These are phyloP conservation scores for Pipra filicauda DNA, from an alignment of 2,113 vertebrate genomes.

Conservation along the genomic window DNA sequence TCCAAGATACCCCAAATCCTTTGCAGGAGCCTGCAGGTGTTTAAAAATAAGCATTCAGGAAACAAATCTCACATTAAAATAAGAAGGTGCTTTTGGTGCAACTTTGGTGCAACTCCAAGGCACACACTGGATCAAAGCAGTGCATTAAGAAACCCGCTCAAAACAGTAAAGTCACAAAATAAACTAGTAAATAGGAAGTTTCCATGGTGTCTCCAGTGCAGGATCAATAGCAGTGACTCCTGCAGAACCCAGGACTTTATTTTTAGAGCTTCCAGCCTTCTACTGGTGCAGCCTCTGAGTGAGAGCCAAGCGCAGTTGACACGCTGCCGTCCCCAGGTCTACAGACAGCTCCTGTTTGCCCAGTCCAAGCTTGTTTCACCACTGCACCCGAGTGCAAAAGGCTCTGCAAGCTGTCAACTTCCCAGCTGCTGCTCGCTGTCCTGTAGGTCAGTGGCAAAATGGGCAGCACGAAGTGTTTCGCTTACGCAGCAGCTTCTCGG, in stretches of 20 bases:
- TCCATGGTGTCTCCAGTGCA: background rate
- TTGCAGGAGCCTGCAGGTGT: background rate
- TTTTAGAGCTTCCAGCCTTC: slow-evolving; percentile 18
- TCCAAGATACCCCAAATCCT: background rate
- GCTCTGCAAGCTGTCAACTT: background rate
- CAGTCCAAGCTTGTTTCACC: background rate
- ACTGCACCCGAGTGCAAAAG: background rate
- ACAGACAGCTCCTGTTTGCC: background rate
- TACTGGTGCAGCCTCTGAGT: background rate
- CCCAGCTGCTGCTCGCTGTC: background rate
- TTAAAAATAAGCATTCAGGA: background rate
- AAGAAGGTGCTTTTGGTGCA: background rate
- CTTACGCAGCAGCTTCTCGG: accelerated
- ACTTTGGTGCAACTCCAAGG: background rate
- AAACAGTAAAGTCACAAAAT: background rate
- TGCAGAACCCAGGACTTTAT: background rate
- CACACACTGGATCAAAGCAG: background rate
- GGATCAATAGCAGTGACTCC: slow-evolving; percentile 32
- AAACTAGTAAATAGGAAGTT: slow-evolving; percentile 46
- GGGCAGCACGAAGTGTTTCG: background rate
- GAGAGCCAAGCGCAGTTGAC: background rate
- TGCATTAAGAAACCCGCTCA: slow-evolving; percentile 23
- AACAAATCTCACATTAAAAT: background rate
- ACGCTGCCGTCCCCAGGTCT: background rate
- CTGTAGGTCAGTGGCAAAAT: background rate